Conservation (phyloP, 2,888 invertebrate species). For the Priocnemis perturbator region DNA sequence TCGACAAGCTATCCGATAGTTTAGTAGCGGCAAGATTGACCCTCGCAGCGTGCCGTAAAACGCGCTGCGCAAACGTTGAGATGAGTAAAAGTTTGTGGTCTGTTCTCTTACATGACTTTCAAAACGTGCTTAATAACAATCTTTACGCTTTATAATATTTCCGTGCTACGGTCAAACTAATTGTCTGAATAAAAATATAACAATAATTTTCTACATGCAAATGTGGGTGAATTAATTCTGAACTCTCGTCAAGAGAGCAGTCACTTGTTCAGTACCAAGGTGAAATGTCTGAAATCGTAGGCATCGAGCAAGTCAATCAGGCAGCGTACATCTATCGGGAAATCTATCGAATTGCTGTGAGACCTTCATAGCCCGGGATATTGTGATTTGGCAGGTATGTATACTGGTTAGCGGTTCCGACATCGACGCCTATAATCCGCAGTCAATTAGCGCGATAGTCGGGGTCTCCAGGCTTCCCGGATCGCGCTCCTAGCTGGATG, state of each 20-base stretch:
- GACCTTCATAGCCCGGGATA: neutral
- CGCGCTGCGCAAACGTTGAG: too few relatives aligned
- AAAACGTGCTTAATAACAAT: too few relatives aligned
- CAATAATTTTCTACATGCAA: too few relatives aligned
- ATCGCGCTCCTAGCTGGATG: neutral
- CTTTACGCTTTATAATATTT: too few relatives aligned
- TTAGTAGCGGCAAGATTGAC: conserved; percentile 26
- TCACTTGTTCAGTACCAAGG: too few relatives aligned
- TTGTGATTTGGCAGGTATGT: conserved; percentile 16
- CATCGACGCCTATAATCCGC: conserved; percentile 28
- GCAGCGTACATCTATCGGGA: neutral
- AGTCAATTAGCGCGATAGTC: conserved; percentile 41
- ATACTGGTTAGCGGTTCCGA: conserved; percentile 30
- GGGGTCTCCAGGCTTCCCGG: conserved; percentile 23
- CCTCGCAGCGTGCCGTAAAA: conserved; percentile 14
- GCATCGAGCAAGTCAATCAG: neutral
- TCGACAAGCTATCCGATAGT: conserved; percentile 2
- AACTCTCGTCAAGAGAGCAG: too few relatives aligned
- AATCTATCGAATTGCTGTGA: conserved; percentile 20
- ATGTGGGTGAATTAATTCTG: too few relatives aligned
- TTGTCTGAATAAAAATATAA: too few relatives aligned
- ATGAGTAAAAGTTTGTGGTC: too few relatives aligned
- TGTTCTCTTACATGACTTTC: too few relatives aligned
- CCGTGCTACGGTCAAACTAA: too few relatives aligned
- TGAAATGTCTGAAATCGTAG: too few relatives aligned